Evolutionary conservation across 2,113 vertebrate species (phyloP), one percentile per base, ranked within the genome.

Genomic region (Brachypteracias leptosomus): DNA sequence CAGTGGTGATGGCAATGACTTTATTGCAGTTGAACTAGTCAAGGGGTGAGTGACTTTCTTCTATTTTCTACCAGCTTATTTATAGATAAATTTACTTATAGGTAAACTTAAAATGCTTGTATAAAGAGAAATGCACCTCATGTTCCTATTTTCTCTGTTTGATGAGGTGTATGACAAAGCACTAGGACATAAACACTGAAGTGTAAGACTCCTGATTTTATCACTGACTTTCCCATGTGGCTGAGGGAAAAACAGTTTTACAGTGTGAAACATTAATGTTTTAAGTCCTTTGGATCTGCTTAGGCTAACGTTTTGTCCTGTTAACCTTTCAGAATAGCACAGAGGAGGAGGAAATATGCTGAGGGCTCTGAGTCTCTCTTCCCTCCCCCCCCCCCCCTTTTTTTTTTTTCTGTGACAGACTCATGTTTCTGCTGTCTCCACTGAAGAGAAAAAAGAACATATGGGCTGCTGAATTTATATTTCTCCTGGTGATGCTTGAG

Each of bases 11-110:
- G 98, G 98, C 94, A 98, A 98, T 82, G 99, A 99, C 93, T 99
- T 99, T 31, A 99, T 99, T 0, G 99, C 99, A 2, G 99, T 99
- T 40, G 99, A 99, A 76, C 97, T 99, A 57, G 99, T 99, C 62
- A 99, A 99, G 96, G 99, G 99, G 99, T 99, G 97, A 98, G 99
- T 92, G 54, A 55, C 21, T 74, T 74, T 72, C 26, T 90, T 24
- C 38, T 85, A 3, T 31, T 31, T 86, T 82, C 24, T 82, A 11
- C 11, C 7, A n/a, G 18, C 4, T 75, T 51, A 46, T 63, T 88
- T 90, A 18, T 31, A 57, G 42, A 15, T 38, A 46, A 80, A 55
- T 17, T 59, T 71, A 44, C 13, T 38, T 55, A 51, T 1, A 42
- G 17, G 16, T 74, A 38, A 51, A 5, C 29, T 84, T 63, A 52